A percentile compares a stretch with the other conserved stretches of the same genome.
Evolutionary conservation across 2,888 invertebrate genomes (phyloP).

Genomic region (Catocala nupta): DNA sequence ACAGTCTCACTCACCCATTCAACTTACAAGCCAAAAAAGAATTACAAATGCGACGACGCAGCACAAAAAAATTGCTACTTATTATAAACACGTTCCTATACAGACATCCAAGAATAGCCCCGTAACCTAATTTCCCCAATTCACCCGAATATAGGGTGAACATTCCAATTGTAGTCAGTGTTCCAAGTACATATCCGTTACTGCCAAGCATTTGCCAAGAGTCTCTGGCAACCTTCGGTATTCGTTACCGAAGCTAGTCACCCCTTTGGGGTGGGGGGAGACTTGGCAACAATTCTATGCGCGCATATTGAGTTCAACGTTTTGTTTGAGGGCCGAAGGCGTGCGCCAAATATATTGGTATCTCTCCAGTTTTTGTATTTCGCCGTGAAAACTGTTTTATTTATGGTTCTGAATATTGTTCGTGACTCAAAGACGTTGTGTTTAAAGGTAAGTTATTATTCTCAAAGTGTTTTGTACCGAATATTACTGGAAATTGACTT

Average conservation of each 20-base stretch:
- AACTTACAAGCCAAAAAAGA: conserved; percentile 16
- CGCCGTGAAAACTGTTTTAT: conserved; percentile 50
- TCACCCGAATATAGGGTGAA: conserved; percentile 64
- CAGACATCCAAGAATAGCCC: conserved; percentile 38
- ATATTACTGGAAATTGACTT: conserved; percentile 16
- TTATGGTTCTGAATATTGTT: conserved; percentile 44
- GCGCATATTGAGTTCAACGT: conserved; percentile 81
- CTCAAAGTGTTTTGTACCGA: conserved; percentile 22
- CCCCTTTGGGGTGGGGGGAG: conserved; percentile 54
- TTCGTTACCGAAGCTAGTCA: conserved; percentile 62
- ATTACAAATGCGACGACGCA: conserved; percentile 33
- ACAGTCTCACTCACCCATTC: too few relatives aligned
- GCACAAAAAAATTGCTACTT: conserved; percentile 35
- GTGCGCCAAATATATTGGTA: conserved; percentile 74
- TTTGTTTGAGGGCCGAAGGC: conserved; percentile 73
- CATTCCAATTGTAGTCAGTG: conserved; percentile 54
- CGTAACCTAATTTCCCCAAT: conserved; percentile 64
- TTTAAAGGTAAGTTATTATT: conserved; percentile 47
- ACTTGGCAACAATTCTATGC: conserved; percentile 76
- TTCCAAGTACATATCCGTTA: conserved; percentile 73
- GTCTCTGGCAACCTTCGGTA: conserved; percentile 74
- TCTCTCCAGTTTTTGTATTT: conserved; percentile 68
- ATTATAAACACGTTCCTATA: conserved; percentile 43
- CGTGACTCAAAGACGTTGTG: conserved; percentile 45
- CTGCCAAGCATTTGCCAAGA: conserved; percentile 77